A percentile compares a stretch with the other conserved stretches of the same genome.
phyloP scores from a whole-genome alignment of 92 coral and sea anemone genomes.

The Bergia puertoricense region DNA sequence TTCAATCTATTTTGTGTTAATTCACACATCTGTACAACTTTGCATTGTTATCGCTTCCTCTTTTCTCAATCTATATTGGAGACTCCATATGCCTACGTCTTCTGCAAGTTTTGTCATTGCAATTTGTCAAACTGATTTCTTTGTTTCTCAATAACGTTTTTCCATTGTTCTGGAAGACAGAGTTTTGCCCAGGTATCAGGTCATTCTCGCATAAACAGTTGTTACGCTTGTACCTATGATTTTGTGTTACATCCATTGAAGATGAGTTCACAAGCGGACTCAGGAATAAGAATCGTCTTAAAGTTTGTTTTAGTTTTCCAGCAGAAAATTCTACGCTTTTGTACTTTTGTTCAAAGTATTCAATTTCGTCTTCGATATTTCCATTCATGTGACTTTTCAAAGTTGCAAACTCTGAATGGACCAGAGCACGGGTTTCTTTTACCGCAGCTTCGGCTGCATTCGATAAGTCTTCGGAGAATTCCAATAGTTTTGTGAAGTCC shows the following conservation, averaged over 20 bases:
- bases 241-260: not conserved
- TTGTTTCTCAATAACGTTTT: not conserved
- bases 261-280: not conserved
- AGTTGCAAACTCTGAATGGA: slow-evolving; percentile 15
- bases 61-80: not conserved
- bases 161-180: not conserved
- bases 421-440: slow-evolving; percentile 11
- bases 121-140: not conserved
- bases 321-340: slow-evolving; percentile 16
- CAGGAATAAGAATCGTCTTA: not conserved
- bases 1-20: not conserved
- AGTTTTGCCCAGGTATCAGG: not conserved
- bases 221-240: not conserved
- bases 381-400: not conserved
- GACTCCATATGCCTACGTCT: not conserved
- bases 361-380: not conserved
- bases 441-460: slow-evolving; percentile 33
- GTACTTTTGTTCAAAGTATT: slow-evolving; percentile 28
- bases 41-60: not conserved
- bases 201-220: not conserved
- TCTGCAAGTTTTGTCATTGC: not conserved
- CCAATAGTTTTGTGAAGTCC: slow-evolving; percentile 36
- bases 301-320: slow-evolving; percentile 13
- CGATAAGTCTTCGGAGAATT: slow-evolving; percentile 28
- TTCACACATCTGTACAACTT: not conserved